These are phyloP conservation scores for Corythornis madagascariensis DNA, from an alignment of 2,113 vertebrate genomes.

Conservation along the genomic window DNA sequence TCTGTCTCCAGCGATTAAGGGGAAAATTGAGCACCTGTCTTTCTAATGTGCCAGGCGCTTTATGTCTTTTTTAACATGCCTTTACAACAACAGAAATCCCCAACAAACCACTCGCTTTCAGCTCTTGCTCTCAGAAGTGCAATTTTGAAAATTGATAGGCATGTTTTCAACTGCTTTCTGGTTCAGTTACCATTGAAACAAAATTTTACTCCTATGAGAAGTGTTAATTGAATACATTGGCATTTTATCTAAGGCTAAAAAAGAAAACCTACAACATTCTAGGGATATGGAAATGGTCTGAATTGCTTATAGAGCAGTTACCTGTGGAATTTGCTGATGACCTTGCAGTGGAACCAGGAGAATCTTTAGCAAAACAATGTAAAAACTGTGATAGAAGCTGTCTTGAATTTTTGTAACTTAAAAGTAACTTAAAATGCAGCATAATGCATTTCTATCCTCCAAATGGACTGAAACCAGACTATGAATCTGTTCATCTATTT, in stretches of 20 bases:
- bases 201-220: neutral
- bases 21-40: constrained; percentile 20
- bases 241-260: neutral
- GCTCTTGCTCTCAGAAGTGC: neutral
- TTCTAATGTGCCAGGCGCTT: neutral
- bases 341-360: neutral
- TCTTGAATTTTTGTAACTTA: neutral
- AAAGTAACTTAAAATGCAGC: neutral
- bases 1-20: constrained; percentile 31
- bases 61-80: neutral
- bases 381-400: neutral
- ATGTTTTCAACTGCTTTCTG: neutral
- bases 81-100: neutral
- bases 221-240: neutral
- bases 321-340: neutral
- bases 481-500: neutral
- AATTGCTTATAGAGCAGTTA: neutral
- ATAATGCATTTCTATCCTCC: neutral
- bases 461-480: neutral
- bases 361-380: neutral
- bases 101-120: neutral
- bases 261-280: neutral
- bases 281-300: neutral
- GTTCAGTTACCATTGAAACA: neutral
- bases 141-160: neutral